phyloP scores from a whole-genome alignment of 2,113 vertebrate genomes.

The Balaenoptera acutorostrata region DNA sequence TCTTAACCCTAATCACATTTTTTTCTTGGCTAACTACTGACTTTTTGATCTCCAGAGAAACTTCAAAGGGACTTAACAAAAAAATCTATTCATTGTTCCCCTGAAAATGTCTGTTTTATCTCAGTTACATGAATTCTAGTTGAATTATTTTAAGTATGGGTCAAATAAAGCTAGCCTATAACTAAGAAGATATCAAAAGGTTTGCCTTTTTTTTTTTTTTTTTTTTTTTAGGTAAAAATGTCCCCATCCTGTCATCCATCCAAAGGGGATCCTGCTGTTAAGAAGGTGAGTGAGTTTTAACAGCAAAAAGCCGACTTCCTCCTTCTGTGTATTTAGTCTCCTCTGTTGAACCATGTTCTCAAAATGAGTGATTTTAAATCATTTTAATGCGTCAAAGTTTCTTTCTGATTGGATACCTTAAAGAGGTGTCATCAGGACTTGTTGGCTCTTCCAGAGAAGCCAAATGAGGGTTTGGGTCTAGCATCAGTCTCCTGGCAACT shows the following conservation, averaged over 20 bases:
- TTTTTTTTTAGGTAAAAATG: conserved; percentile 76
- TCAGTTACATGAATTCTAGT: background rate
- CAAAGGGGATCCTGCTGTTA: conserved; percentile 71
- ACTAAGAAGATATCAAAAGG: background rate
- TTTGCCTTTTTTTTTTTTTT: background rate
- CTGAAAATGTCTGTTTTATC: conserved; percentile 25
- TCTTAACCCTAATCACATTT: conserved; percentile 15
- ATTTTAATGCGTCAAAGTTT: background rate
- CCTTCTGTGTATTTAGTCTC: background rate
- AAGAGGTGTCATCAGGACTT: background rate
- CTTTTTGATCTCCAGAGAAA: conserved; percentile 14
- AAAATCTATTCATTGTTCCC: background rate
- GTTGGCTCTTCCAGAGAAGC: background rate
- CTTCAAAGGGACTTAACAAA: background rate
- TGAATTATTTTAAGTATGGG: conserved; percentile 35
- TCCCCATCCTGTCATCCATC: conserved; percentile 75
- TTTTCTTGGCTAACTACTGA: conserved; percentile 12
- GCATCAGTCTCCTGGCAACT: background rate
- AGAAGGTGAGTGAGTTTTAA: conserved; percentile 78
- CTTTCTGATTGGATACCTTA: background rate
- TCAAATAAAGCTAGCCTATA: conserved; percentile 40
- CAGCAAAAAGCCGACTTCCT: background rate
- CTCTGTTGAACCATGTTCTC: background rate
- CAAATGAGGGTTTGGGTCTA: background rate
- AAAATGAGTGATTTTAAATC: background rate